Base-by-base conservation (phyloP, 2,113 vertebrate species). In the Leptobrachium ailaonicum region DNA sequence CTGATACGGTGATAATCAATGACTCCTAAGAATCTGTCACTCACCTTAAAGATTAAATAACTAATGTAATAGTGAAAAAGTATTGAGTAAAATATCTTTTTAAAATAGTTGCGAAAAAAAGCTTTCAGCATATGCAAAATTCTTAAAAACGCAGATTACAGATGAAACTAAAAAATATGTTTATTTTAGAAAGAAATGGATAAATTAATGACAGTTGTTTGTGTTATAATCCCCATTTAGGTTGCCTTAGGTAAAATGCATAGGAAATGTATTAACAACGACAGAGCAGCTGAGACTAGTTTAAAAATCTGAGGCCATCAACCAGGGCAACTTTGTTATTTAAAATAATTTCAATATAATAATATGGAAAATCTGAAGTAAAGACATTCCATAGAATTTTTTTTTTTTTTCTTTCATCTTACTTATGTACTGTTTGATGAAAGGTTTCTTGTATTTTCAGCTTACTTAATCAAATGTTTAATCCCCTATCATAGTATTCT, bases 401-500 rank as follows among this genome's bases (percentile, higher is more conserved):
- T 50, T n/a, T 62, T 44, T 53, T 50, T 66, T 50, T 54, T 32
- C 1, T 32, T 32, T 32, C 20, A 32, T 32, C 20, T 32, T 32
- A 32, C 6, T 8, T 66, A 72, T 50, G 47, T 54, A 41, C 13
- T 56, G 10, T 66, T 45, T 45, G 63, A 73, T 73, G 53, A 80
- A 73, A 80, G 78, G n/a, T 67, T 12, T 44, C 60, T 66, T 43
- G 70, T 79, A 62, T 72, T 45, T 6, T 62, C 11, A 32, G 45
- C 6, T 73, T 56, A 12, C 12, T 10, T 40, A 71, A 71, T 53
- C 53, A 44, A 66, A 41, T 73, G 67, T 80, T 32, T 80, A 80
- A 80, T 80, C 78, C 56, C 71, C 71, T 44, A 41, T 80, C 71
- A 80, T 32, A 73, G 47, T 10, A 80, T 73, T 41, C 50, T 68